Conservation (phyloP, 2,113 vertebrate genomes). For the Propithecus coquereli region DNA sequence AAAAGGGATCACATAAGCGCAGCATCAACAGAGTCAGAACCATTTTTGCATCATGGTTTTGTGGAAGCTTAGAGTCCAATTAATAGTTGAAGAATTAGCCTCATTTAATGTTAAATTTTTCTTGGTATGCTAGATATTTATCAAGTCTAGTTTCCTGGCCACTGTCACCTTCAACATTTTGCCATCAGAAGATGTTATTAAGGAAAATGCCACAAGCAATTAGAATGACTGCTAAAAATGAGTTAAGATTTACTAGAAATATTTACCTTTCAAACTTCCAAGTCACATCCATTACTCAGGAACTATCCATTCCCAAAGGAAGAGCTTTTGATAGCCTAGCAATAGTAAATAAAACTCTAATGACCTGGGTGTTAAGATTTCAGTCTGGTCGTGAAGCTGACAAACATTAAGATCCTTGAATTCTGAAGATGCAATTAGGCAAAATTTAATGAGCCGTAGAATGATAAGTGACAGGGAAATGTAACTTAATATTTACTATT, state of each 20-base stretch:
- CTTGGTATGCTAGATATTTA: background rate
- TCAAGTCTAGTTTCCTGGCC: background rate
- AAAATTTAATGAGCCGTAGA: constrained; percentile 85
- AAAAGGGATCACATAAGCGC: background rate
- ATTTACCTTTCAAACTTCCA: constrained; percentile 38
- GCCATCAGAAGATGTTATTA: constrained; percentile 42
- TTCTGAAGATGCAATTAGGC: constrained; percentile 82
- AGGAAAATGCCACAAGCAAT: constrained; percentile 22
- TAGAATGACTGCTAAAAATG: background rate
- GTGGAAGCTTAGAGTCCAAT: background rate
- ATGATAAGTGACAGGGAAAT: constrained; percentile 83
- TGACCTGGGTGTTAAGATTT: constrained; percentile 64
- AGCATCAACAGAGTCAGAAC: background rate
- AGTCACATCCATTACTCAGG: constrained; percentile 56
- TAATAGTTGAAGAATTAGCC: background rate
- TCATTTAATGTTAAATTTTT: background rate
- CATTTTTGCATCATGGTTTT: background rate
- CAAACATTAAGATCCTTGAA: constrained; percentile 74
- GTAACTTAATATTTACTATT: constrained; percentile 82
- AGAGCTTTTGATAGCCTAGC: constrained; percentile 43
- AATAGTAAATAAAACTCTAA: constrained; percentile 63
- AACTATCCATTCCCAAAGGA: constrained; percentile 10
- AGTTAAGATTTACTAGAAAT: constrained; percentile 50
- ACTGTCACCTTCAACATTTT: background rate
- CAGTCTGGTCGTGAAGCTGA: constrained; percentile 68